Evolutionary conservation across 2,797 vertebrate genomes (phyloP).

Genomic region (Mus caroli): DNA sequence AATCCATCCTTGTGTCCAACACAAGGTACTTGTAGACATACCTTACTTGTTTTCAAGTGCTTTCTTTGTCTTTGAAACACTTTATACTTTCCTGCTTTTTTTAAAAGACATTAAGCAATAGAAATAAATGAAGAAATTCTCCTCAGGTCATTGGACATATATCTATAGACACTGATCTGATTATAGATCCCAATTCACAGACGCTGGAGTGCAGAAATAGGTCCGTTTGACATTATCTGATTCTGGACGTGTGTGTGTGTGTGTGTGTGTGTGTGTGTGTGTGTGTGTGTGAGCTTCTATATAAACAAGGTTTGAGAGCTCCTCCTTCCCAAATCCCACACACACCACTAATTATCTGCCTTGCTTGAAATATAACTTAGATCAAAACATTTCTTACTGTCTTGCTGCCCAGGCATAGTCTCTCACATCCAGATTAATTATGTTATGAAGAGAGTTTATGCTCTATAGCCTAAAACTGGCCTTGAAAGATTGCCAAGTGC

Average conservation of each 20-base stretch:
- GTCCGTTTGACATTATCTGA: slow-evolving; percentile 45
- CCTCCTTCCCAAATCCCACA: background rate
- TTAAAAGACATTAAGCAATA: slow-evolving; percentile 29
- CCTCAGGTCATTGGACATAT: slow-evolving; percentile 45
- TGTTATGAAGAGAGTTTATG: background rate
- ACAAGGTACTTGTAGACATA: slow-evolving; percentile 58
- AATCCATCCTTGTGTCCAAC: slow-evolving; percentile 74
- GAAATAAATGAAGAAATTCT: slow-evolving; percentile 51
- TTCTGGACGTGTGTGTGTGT: background rate
- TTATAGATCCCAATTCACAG: background rate
- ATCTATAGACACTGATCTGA: background rate
- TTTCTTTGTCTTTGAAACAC: background rate
- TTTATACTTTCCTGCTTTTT: background rate
- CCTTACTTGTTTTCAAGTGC: slow-evolving; percentile 75
- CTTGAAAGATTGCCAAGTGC: background rate
- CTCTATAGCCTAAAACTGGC: background rate
- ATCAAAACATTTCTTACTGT: background rate
- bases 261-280: too few relatives aligned
- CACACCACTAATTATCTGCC: background rate
- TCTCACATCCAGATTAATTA: slow-evolving; percentile 26
- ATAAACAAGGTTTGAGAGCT: background rate
- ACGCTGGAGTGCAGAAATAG: background rate
- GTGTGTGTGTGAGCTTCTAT: background rate
- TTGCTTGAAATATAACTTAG: slow-evolving; percentile 17
- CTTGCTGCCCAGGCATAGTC: background rate